These are phyloP conservation scores for Siniperca undulata DNA, from an alignment of 2,797 vertebrate species.

Conservation along the genomic window DNA sequence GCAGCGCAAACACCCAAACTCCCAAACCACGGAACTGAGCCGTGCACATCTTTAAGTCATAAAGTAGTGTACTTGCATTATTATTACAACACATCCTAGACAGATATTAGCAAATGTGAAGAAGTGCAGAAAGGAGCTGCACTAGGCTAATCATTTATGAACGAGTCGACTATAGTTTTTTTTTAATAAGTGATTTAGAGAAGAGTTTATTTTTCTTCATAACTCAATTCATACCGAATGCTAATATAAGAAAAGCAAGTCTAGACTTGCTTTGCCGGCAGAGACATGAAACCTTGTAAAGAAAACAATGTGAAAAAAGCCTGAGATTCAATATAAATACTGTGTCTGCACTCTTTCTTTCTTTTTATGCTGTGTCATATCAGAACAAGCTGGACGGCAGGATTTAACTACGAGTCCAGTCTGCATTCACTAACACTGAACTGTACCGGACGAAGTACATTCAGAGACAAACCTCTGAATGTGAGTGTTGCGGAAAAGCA, in stretches of 20 bases:
- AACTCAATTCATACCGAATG: slow-evolving; percentile 61
- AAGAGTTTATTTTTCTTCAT: slow-evolving; percentile 67
- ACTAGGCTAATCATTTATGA: slow-evolving; percentile 44
- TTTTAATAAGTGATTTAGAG: slow-evolving; percentile 52
- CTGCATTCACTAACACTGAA: slow-evolving; percentile 34
- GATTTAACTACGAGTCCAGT: slow-evolving; percentile 37
- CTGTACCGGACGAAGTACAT: slow-evolving; percentile 11
- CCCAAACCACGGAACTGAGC: slow-evolving; percentile 72
- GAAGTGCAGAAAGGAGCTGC: slow-evolving; percentile 60
- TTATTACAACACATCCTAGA: slow-evolving; percentile 61
- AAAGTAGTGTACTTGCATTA: slow-evolving; percentile 50
- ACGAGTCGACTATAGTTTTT: slow-evolving; percentile 14
- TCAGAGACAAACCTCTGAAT: slow-evolving; percentile 23
- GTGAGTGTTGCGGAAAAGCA: slow-evolving; percentile 25
- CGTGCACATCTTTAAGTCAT: slow-evolving; percentile 73
- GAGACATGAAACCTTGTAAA: slow-evolving; percentile 31
- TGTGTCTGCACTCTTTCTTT: slow-evolving; percentile 46
- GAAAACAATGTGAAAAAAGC: slow-evolving; percentile 63
- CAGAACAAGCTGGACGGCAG: slow-evolving; percentile 32
- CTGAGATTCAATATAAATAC: slow-evolving; percentile 82
- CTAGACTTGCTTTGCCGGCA: slow-evolving; percentile 38
- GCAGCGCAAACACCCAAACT: slow-evolving; percentile 69
- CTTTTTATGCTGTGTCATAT: slow-evolving; percentile 17
- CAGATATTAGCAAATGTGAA: slow-evolving; percentile 64
- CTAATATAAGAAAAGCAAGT: slow-evolving; percentile 47